A percentile compares a stretch with the other conserved stretches of the same genome.
phyloP scores from a whole-genome alignment of 2,113 vertebrate genomes.

The Muntiacus muntjak region DNA sequence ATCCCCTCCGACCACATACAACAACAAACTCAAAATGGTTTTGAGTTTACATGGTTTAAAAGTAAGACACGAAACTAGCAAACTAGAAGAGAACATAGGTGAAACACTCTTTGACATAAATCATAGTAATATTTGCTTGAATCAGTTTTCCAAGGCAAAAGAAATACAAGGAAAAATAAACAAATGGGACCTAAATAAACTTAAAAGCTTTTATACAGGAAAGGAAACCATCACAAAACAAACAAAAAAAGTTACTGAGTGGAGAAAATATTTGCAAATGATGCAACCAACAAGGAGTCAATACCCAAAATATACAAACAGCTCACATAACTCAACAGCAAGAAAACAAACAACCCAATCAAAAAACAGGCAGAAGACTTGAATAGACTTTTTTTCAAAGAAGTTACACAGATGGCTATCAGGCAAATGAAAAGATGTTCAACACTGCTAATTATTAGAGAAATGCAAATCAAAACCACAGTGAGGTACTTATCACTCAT shows the following conservation, averaged over 20 bases:
- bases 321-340: background rate
- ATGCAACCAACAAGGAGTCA: background rate
- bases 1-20: background rate
- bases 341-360: background rate
- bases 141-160: background rate
- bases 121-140: background rate
- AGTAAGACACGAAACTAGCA: background rate
- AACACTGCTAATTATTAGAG: background rate
- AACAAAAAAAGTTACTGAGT: background rate
- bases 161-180: background rate
- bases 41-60: background rate
- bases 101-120: background rate
- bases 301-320: background rate
- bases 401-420: background rate
- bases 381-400: background rate
- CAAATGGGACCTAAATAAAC: background rate
- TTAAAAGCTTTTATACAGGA: background rate
- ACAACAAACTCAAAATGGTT: background rate
- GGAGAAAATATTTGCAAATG: background rate
- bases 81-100: background rate
- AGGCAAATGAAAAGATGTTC: background rate
- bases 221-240: background rate
- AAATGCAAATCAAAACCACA: background rate
- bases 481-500: background rate
- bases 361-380: background rate